Evolutionary conservation across 2,797 vertebrate genomes (phyloP).

Genomic region (Thripadectes ignobilis): DNA sequence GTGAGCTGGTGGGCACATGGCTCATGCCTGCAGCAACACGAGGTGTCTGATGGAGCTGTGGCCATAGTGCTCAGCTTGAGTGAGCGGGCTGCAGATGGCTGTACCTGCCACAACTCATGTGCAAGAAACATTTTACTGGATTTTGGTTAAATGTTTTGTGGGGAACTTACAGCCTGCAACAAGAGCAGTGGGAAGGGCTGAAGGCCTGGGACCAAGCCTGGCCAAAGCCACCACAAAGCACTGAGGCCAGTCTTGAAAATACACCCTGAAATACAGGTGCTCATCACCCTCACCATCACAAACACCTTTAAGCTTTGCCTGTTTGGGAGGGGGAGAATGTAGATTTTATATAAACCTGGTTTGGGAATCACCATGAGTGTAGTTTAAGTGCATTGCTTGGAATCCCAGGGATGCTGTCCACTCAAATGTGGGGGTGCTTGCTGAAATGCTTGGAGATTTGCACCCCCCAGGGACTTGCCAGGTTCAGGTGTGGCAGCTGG

Average conservation of each 20-base stretch:
- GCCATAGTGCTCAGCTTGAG: neutral
- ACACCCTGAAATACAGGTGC: neutral
- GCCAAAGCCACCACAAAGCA: neutral
- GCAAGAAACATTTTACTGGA: neutral
- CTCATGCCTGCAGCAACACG: fast-evolving
- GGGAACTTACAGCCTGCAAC: neutral
- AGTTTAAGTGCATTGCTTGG: fast-evolving
- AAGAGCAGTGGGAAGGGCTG: neutral
- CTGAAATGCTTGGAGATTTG: neutral
- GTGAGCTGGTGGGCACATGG: neutral
- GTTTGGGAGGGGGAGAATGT: neutral
- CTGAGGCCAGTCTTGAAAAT: neutral
- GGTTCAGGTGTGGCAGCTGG: neutral
- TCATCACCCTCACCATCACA: neutral
- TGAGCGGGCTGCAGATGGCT: neutral
- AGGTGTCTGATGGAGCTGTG: neutral
- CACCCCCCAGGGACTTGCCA: neutral
- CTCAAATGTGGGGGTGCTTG: neutral
- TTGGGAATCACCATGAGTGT: neutral
- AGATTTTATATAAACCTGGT: neutral
- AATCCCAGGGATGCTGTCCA: neutral
- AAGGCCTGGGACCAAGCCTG: neutral
- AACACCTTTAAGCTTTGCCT: neutral
- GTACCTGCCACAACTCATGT: neutral
- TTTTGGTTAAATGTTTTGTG: neutral